These are phyloP conservation scores for Oryzias dopingdopingensis DNA, from an alignment of 2,797 vertebrate species.

Conservation along the genomic window DNA sequence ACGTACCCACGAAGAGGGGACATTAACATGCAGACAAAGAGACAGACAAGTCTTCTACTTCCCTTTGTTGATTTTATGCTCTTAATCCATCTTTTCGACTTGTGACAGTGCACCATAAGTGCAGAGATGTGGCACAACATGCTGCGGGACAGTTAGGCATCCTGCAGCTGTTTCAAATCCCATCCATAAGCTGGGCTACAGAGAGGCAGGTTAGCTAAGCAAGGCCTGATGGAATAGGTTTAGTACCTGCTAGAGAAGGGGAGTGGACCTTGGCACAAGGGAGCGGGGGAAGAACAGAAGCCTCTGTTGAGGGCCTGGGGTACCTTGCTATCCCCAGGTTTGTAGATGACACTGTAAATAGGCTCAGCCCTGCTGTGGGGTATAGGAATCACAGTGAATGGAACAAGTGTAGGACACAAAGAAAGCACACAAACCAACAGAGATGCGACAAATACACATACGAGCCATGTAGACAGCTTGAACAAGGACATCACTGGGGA, in stretches of 20 bases:
- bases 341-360: constrained; percentile 87
- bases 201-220: constrained; percentile 70
- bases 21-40: constrained; percentile 57
- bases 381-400: constrained; percentile 85
- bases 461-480: constrained; percentile 65
- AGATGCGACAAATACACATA: constrained; percentile 72
- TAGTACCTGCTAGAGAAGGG: constrained; percentile 84
- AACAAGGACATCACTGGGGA: constrained; percentile 65
- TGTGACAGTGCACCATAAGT: constrained; percentile 20
- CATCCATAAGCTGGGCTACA: constrained; percentile 45
- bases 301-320: constrained; percentile 81
- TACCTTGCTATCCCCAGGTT: constrained; percentile 79
- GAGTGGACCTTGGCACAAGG: constrained; percentile 79
- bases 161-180: constrained; percentile 37
- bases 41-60: constrained; percentile 22
- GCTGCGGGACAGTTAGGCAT: constrained; percentile 30
- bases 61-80: constrained; percentile 11
- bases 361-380: constrained; percentile 81
- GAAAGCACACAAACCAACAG: constrained; percentile 69
- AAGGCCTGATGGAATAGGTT: constrained; percentile 74
- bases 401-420: constrained; percentile 75
- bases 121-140: constrained; percentile 24
- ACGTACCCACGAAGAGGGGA: constrained; percentile 25
- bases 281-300: constrained; percentile 78
- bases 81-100: constrained; percentile 14